Percentiles rank a stretch among this genome's conserved stretches.
Conservation (phyloP, 2,113 vertebrate species). For the Saguinus midas region DNA sequence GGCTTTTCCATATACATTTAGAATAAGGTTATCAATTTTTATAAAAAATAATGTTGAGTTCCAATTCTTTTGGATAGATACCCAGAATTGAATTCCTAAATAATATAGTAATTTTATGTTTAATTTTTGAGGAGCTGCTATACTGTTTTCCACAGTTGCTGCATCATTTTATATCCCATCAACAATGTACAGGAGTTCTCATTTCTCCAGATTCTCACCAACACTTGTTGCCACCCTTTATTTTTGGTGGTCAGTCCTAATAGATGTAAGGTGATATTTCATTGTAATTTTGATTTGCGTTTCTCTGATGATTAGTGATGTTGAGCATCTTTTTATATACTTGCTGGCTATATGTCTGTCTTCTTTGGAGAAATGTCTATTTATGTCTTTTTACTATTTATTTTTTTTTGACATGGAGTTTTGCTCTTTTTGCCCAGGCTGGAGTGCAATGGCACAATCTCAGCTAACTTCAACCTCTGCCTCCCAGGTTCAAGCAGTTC, state of each 20-base stretch:
- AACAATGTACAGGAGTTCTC: not conserved
- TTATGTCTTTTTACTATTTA: too few relatives aligned
- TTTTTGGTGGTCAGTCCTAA: not conserved
- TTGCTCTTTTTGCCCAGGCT: too few relatives aligned
- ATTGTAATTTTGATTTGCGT: not conserved
- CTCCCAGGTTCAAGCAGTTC: too few relatives aligned
- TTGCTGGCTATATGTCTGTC: not conserved
- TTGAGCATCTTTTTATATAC: not conserved
- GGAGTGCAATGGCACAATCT: too few relatives aligned
- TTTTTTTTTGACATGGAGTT: too few relatives aligned
- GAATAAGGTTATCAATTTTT: not conserved
- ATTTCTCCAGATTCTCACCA: not conserved
- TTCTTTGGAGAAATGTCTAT: not conserved
- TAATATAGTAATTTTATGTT: not conserved
- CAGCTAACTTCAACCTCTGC: too few relatives aligned
- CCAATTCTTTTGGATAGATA: not conserved
- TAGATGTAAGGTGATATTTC: not conserved
- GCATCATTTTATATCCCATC: not conserved
- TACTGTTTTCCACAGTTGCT: not conserved
- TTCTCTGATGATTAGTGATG: not conserved
- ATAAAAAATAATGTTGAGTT: not conserved
- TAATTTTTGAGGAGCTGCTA: not conserved
- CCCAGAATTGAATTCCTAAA: not conserved
- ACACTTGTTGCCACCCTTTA: not conserved
- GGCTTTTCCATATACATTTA: not conserved